phyloP scores from a whole-genome alignment of 2,113 vertebrate species.

The Fulica atra region DNA sequence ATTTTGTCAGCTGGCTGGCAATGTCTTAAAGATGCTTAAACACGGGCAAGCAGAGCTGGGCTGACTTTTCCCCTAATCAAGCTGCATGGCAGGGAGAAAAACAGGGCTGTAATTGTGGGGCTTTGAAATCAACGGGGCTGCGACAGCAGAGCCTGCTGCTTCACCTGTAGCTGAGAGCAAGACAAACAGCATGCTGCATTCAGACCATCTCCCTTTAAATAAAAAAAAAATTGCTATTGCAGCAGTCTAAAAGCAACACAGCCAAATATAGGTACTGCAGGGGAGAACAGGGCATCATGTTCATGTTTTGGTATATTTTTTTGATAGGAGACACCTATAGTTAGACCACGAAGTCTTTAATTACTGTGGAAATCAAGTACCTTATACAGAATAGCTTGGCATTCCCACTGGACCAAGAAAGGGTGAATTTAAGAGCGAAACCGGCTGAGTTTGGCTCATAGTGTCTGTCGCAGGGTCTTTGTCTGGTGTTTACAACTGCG shows the following conservation, averaged over 20 bases:
- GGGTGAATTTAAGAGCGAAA: neutral
- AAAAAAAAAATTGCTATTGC: neutral
- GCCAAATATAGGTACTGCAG: neutral
- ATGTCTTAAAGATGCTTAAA: neutral
- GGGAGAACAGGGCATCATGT: fast-evolving
- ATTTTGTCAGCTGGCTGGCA: neutral
- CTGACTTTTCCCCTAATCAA: neutral
- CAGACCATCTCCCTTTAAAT: neutral
- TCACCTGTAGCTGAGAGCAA: neutral
- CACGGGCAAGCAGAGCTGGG: neutral
- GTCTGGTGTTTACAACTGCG: neutral
- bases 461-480: neutral
- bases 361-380: neutral
- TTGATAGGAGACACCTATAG: neutral
- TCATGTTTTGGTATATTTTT: neutral
- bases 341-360: neutral
- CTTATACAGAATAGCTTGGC: neutral
- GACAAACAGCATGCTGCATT: neutral
- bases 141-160: neutral
- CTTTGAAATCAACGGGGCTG: neutral
- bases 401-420: neutral
- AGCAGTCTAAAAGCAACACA: neutral
- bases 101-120: neutral
- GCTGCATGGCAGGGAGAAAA: neutral
- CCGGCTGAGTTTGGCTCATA: neutral